Evolutionary conservation across 2,888 invertebrate species (phyloP).

Genomic region (Unio pictorum): DNA sequence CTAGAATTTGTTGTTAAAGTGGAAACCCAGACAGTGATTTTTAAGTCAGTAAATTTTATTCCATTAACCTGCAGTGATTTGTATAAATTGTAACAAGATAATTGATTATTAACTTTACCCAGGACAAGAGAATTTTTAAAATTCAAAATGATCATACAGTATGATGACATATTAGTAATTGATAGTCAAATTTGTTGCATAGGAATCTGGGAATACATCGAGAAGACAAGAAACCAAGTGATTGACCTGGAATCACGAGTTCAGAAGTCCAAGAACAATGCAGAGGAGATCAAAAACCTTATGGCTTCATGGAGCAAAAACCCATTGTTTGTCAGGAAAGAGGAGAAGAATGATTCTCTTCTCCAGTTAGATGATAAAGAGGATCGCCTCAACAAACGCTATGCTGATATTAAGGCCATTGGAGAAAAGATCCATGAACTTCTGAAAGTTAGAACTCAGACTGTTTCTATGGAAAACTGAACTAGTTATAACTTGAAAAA

Average conservation of each 20-base stretch:
- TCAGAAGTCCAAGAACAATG: conserved; percentile 86
- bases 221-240: conserved; percentile 84
- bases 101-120: too few species aligned
- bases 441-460: conserved; percentile 73
- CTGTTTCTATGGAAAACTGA: background rate
- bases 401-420: conserved; percentile 82
- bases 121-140: too few species aligned
- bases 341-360: conserved; percentile 87
- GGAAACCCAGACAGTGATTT: too few species aligned
- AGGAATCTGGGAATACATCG: conserved; percentile 88
- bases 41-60: too few species aligned
- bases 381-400: conserved; percentile 85
- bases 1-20: too few species aligned
- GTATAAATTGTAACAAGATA: too few species aligned
- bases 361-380: conserved; percentile 86
- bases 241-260: conserved; percentile 86
- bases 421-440: conserved; percentile 83
- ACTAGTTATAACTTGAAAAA: background rate
- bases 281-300: conserved; percentile 84
- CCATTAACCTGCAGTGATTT: too few species aligned
- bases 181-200: too few species aligned
- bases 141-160: too few species aligned
- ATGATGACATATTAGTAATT: too few species aligned
- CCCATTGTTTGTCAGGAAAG: conserved; percentile 91
- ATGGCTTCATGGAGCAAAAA: conserved; percentile 86